Base-by-base conservation (phyloP, 2,113 vertebrate genomes). In the Equus przewalskii region DNA sequence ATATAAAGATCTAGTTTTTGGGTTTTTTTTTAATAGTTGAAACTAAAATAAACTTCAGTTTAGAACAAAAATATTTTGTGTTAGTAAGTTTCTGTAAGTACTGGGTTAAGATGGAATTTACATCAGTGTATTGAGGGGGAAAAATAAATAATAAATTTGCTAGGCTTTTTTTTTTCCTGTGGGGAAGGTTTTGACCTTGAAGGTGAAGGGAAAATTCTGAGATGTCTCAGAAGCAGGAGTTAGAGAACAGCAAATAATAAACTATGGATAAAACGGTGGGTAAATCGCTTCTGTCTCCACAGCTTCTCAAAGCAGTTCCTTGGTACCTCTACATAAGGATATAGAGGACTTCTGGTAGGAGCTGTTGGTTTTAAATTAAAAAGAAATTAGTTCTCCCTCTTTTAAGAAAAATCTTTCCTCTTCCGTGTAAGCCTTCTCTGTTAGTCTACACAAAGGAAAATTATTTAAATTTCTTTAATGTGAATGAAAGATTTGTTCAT, bases 11-110 rank as follows among this genome's bases (percentile, higher is more conserved):
- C 13, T 89, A 3, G 46, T 46, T 93, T 96, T 85, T 95, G 36
- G 36, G 11, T 28, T 62, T 86, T 95, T 93, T 94, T 93, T 72
- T 96, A 89, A 65, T 73, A 58, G 19, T 19, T 91, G 65, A 86
- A 87, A 89, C 15, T 84, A 76, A 65, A 88, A 36, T 56, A 85
- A 83, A 70, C 30, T 3, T 60, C 8, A 73, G 6, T 56, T 95
- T 79, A 83, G 82, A 78, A 84, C 60, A 70, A 95, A 84, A 95
- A 60, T 67, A 13, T 62, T 65, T 91, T 69, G n/a, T 76, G 0
- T 64, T 95, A 73, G 16, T 80, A 65, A 65, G 62, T 80, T 83
- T 78, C 46, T 84, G 0, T 92, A 73, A 62, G 8, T 1, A 49
- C 19, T 76, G 10, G 86, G 26, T 92, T 90, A 70, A 60, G 6